phyloP scores from a whole-genome alignment of 2,113 vertebrate species.

The Paraplagusia blochii region DNA sequence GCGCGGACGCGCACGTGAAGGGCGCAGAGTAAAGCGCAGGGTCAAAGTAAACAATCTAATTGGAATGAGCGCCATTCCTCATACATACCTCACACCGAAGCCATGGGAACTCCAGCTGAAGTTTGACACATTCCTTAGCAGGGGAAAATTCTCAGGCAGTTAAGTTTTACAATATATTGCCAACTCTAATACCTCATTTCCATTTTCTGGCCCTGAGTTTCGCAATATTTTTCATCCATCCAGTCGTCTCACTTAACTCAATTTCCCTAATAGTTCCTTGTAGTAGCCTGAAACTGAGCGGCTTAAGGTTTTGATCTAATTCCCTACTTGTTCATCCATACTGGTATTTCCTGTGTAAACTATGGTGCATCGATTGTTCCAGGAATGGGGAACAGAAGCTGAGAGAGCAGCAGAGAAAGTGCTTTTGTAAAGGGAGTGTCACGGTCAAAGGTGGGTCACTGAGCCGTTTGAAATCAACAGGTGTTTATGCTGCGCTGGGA shows the following conservation, averaged over 20 bases:
- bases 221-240: slow-evolving; percentile 64
- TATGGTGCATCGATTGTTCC: slow-evolving; percentile 67
- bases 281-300: slow-evolving; percentile 30
- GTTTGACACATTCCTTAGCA: slow-evolving; percentile 70
- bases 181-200: slow-evolving; percentile 75
- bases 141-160: slow-evolving; percentile 73
- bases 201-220: slow-evolving; percentile 66
- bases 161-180: slow-evolving; percentile 63
- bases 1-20: slow-evolving; percentile 47
- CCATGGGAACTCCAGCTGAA: slow-evolving; percentile 71
- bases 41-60: slow-evolving; percentile 72
- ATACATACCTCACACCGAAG: slow-evolving; percentile 74
- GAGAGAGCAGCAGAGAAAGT: slow-evolving; percentile 40
- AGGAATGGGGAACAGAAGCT: slow-evolving; percentile 65
- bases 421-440: slow-evolving; percentile 45
- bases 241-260: slow-evolving; percentile 45
- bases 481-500: slow-evolving; percentile 72
- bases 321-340: slow-evolving; percentile 64
- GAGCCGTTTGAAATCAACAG: slow-evolving; percentile 68
- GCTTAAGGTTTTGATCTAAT: slow-evolving; percentile 56
- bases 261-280: slow-evolving; percentile 36
- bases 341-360: slow-evolving; percentile 73
- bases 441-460: slow-evolving; percentile 44
- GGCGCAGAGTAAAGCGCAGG: slow-evolving; percentile 45
- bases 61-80: slow-evolving; percentile 71